Evolutionary conservation across 1,140 invertebrate species (phyloP), one percentile per base, ranked within the genome.

Genomic region (Heterodera carotae): DNA sequence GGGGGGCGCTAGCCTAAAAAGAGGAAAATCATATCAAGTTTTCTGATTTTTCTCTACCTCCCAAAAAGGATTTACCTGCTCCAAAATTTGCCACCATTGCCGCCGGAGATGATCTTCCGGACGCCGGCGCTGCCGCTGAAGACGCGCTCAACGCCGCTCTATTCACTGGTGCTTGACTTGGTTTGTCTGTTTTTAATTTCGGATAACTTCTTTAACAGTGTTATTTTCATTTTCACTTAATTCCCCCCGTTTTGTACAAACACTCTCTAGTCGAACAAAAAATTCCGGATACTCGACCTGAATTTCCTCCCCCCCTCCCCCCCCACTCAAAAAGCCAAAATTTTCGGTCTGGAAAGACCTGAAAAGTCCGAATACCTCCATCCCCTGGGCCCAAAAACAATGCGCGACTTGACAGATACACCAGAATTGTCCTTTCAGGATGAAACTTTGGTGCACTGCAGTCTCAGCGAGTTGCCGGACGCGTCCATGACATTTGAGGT

Each of bases 361-460:
- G 62, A n/a, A n/a, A n/a, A n/a, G n/a, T n/a, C n/a, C n/a, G n/a
- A n/a, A n/a, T n/a, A n/a, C n/a, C n/a, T n/a, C n/a, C n/a, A n/a
- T n/a, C n/a, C n/a, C n/a, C n/a, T 2, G 62, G 4, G 4, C 36
- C 56, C 34, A 69, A 53, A 53, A 53, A 53, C 12, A 18, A 53
- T 18, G 22, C 48, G n/a, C n/a, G n/a, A n/a, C n/a, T n/a, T n/a
- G n/a, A n/a, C n/a, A n/a, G n/a, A n/a, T n/a, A n/a, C n/a, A n/a
- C n/a, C n/a, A n/a, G n/a, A n/a, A n/a, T 53, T 56, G 12, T 43
- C 15, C 62, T 76, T 76, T 71, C 64, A 93, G 92, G 95, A 97
- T 90, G 95, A 98, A 90, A 98, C 95, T 0, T 87, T 98, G 76
- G 95, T 97, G 1, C 95, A 98, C 87, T 98, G 95, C 88, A 95